These are phyloP conservation scores for Opisthocomus hoazin DNA, from an alignment of 2,113 vertebrate species.

Conservation along the genomic window DNA sequence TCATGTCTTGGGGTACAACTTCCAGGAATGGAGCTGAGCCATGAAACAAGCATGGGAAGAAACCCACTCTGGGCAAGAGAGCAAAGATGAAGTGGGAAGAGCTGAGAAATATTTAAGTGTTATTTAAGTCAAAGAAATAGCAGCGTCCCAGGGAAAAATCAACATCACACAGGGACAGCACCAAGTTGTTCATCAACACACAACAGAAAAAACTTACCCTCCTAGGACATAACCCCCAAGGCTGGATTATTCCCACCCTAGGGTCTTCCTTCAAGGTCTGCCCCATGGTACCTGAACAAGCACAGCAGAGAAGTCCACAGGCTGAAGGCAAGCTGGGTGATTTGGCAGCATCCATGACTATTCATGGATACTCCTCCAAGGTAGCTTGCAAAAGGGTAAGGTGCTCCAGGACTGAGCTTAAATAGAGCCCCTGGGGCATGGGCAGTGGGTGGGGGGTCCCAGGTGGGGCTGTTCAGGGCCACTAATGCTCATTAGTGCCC, in stretches of 20 bases:
- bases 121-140: neutral
- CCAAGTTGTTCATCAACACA: neutral
- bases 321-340: neutral
- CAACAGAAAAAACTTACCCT: neutral
- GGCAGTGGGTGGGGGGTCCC: neutral
- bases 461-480: neutral
- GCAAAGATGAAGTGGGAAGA: neutral
- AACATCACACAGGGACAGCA: rapidly evolving
- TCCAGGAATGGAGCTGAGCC: neutral
- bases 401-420: neutral
- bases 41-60: rapidly evolving
- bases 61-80: neutral
- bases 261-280: no score
- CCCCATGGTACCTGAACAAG: neutral
- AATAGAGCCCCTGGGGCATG: neutral
- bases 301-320: neutral
- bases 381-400: rapidly evolving
- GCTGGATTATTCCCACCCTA: no score
- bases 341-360: rapidly evolving
- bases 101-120: neutral
- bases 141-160: neutral
- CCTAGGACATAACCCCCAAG: rapidly evolving
- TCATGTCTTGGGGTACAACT: no score
- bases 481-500: neutral
- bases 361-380: rapidly evolving